phyloP scores from a whole-genome alignment of 2,113 vertebrate species.

The Solenodon paradoxus region DNA sequence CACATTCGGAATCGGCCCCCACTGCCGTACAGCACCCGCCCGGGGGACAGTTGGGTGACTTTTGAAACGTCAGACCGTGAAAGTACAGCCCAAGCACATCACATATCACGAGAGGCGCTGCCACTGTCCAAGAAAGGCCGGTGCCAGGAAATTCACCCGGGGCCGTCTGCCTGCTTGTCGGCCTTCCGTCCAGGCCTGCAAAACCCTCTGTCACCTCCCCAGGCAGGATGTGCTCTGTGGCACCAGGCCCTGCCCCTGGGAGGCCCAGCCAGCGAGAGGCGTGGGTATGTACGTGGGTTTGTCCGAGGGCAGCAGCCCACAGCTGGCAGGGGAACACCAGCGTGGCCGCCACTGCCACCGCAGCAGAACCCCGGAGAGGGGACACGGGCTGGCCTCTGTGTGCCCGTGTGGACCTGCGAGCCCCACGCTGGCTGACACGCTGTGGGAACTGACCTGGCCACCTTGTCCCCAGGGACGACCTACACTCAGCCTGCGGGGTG shows the following conservation, averaged over 20 bases:
- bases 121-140: too few relatives aligned
- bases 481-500: not conserved
- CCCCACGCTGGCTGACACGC: not conserved
- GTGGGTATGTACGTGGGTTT: slow-evolving; percentile 69
- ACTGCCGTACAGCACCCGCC: slow-evolving; percentile 73
- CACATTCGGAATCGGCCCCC: slow-evolving; percentile 68
- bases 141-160: too few relatives aligned
- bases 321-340: slow-evolving; percentile 76
- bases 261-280: not conserved
- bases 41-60: too few relatives aligned
- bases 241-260: not conserved
- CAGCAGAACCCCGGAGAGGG: slow-evolving; percentile 76
- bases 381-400: not conserved
- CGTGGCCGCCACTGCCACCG: slow-evolving; percentile 47
- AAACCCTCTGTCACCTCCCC: not conserved
- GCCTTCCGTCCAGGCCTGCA: not conserved
- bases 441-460: not conserved
- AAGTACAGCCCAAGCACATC: too few relatives aligned
- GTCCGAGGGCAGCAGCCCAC: slow-evolving; percentile 62
- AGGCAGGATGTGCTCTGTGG: too few relatives aligned
- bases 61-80: too few relatives aligned
- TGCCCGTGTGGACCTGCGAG: not conserved
- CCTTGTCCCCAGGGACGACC: not conserved
- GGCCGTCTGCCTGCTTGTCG: not conserved
- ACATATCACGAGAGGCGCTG: too few relatives aligned